phyloP scores from a whole-genome alignment of 2,797 vertebrate genomes.

The Columba guinea region DNA sequence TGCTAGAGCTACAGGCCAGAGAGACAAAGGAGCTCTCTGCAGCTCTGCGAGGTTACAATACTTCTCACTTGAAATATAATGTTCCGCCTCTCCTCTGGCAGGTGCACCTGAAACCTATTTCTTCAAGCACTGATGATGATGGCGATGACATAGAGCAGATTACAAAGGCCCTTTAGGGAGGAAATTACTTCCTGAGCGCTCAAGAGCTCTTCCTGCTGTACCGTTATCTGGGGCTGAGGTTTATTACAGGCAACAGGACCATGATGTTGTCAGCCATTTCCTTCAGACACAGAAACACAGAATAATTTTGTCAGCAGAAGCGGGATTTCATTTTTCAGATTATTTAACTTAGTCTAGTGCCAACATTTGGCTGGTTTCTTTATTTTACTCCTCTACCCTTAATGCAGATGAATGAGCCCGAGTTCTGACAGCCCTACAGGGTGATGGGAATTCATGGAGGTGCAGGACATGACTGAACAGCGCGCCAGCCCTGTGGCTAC shows the following conservation, averaged over 20 bases:
- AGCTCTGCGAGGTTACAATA: not conserved
- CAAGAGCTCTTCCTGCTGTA: constrained; percentile 1
- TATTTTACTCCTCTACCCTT: not conserved
- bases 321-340: not conserved
- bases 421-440: not conserved
- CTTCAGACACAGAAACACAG: not conserved
- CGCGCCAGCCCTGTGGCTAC: not conserved
- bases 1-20: not conserved
- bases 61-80: not conserved
- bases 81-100: not conserved
- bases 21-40: not conserved
- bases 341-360: not conserved
- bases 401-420: not conserved
- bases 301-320: not conserved
- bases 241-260: not conserved
- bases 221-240: not conserved
- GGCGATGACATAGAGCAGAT: not conserved
- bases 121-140: not conserved
- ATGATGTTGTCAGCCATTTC: not conserved
- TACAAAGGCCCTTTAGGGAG: not conserved
- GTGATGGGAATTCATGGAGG: not conserved
- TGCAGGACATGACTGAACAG: not conserved
- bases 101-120: not conserved
- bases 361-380: not conserved
- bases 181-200: constrained; percentile 6